Evolutionary conservation across 2,797 vertebrate species (phyloP), one percentile per base, ranked within the genome.

Genomic region (Aldrovandia affinis): DNA sequence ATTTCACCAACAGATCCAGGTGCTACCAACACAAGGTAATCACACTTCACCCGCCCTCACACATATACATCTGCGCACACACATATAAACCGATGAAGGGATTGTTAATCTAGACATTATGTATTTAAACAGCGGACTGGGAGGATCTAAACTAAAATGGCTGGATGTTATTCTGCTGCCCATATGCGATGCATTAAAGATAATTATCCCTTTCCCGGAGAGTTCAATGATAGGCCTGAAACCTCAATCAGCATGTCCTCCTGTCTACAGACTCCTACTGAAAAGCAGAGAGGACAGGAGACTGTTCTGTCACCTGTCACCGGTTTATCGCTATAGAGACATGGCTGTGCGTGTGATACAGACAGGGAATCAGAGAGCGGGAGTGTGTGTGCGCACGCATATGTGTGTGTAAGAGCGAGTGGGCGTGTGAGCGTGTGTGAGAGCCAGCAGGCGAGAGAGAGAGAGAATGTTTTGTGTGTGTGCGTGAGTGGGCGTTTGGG

Each of bases 131-230:
- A 36, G 78, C 44, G 54, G 30, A 81, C 59, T 0, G 50, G 22
- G 30, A 52, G 14, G 4, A 52, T 33, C 0, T 15, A 54, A 42
- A 39, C 75, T 78, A n/a, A 52, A 42, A 33, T 20, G 50, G 42
- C 28, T 63, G 61, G 12, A 70, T 70, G 10, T 70, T 18, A 70
- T 70, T 73, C 68, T 59, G 20, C 28, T 59, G 52, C 22, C 50
- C 30, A 14, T 20, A 54, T 12, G 36, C 10, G 20, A 39, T 81
- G 22, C 52, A 57, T 73, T 73, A 22, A 6, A 33, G 50, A 81
- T 57, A 33, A 81, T 36, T 20, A 78, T 78, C 75, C 39, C 54
- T 59, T 30, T 81, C 52, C 55, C 4, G 79, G 79, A 81, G 79
- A 81, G 52, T 20, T 36, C 50, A 54, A 22, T 33, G 15, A 20